Evolutionary conservation across 2,113 vertebrate genomes (phyloP), one percentile per base, ranked within the genome.

Genomic region (Malurus alboscapulatus): DNA sequence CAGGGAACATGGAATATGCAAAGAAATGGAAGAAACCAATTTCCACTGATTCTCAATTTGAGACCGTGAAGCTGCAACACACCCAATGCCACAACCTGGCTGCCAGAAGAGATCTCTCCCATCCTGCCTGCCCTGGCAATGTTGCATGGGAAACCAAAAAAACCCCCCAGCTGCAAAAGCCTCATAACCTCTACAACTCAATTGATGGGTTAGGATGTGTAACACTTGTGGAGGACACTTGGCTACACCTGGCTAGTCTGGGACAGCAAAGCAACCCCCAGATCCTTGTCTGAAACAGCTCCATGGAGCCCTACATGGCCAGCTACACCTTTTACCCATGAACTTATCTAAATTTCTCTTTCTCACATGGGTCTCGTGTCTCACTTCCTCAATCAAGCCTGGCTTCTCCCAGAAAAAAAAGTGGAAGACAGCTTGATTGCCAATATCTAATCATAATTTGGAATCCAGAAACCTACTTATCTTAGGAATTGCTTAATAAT

Each of bases 371-470:
- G 10, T 55, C 87, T 77, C 0, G 2, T 26, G 38, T 68, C 87
- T 94, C 63, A 51, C 72, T 58, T 26, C 38, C 80, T 68, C 79
- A 83, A 67, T 85, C 62, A 77, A 47, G 48, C 42, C 58, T 44
- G 62, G 2, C 54, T 90, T 48, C 77, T 45, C 50, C 25, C 47
- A 55, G 50, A 53, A 93, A 58, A 58, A 36, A 58, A 76, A 96
- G 57, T 66, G 71, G 22, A 84, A 96, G 92, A 88, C 86, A 91
- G 59, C 57, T 63, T 76, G 61, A 91, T 87, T 96, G 91, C 83
- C 90, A 58, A 85, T 93, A 76, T 53, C 67, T 82, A 54, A 83
- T 96, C 84, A 74, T 68, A 85, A 84, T 22, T 63, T 80, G 80
- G 68, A 57, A 94, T 88, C 68, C 87, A 77, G 73, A 85, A 94